phyloP scores from a whole-genome alignment of 2,113 vertebrate species.

The Halcyon senegalensis region DNA sequence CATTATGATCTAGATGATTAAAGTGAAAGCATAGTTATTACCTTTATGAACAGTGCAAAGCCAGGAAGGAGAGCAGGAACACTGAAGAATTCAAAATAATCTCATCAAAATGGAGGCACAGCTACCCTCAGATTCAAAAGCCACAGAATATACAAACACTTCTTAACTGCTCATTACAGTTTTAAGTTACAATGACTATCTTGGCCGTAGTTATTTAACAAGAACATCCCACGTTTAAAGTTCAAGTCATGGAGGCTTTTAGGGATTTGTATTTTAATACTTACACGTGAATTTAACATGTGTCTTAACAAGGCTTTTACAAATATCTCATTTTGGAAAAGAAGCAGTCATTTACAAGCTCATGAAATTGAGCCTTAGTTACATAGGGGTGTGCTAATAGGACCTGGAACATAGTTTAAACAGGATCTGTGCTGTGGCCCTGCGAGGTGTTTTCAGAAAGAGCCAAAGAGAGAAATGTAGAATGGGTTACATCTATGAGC shows the following conservation, averaged over 20 bases:
- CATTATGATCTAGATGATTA: not conserved
- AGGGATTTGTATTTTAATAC: not conserved
- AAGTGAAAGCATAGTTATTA: not conserved
- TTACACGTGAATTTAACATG: not conserved
- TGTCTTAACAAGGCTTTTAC: not conserved
- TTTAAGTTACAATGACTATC: not conserved
- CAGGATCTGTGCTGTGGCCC: not conserved
- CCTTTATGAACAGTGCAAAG: not conserved
- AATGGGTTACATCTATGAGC: accelerated
- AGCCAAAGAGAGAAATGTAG: not conserved
- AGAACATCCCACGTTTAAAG: not conserved
- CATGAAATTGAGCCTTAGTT: not conserved
- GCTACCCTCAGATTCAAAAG: not conserved
- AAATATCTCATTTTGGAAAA: not conserved
- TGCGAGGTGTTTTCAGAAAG: not conserved
- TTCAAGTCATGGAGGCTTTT: not conserved
- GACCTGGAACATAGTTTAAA: not conserved
- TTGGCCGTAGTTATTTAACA: not conserved
- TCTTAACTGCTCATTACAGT: not conserved
- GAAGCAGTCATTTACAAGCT: not conserved
- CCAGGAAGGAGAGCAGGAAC: not conserved
- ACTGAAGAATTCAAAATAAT: not conserved
- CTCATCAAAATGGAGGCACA: not conserved
- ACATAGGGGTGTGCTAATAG: not conserved
- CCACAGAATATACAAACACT: not conserved